A percentile compares a stretch with the other conserved stretches of the same genome.
These are phyloP conservation scores for Epinotia demarniana DNA, from an alignment of 2,888 invertebrate genomes.

Conservation along the genomic window DNA sequence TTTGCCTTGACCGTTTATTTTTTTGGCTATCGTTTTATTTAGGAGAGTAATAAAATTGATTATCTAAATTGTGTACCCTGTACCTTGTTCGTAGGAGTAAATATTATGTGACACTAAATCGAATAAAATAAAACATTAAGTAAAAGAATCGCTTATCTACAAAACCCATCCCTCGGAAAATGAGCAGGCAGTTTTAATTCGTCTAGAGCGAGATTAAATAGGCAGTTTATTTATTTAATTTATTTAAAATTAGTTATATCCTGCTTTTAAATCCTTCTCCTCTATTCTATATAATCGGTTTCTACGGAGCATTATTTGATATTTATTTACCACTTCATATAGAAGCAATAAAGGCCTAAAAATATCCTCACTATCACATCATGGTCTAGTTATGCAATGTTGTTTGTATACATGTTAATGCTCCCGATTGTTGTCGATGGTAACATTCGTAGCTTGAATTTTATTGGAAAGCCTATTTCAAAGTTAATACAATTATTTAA, in stretches of 20 bases:
- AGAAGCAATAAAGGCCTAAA: too few species aligned
- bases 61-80: too few species aligned
- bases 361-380: too few species aligned
- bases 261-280: background rate
- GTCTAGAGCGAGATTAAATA: background rate
- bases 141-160: too few species aligned
- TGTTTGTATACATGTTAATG: too few species aligned
- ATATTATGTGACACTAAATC: too few species aligned
- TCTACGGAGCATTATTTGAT: background rate
- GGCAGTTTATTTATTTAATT: background rate
- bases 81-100: too few species aligned
- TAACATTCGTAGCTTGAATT: background rate
- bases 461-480: background rate
- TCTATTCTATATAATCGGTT: background rate
- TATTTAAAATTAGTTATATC: background rate
- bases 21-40: conserved; percentile 8
- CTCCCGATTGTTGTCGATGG: background rate
- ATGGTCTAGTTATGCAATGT: too few species aligned
- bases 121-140: too few species aligned
- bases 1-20: conserved; percentile 31
- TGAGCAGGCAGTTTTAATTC: too few species aligned
- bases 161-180: too few species aligned
- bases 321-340: background rate
- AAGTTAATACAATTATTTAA: background rate
- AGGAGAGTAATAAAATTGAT: background rate